phyloP scores from a whole-genome alignment of 2,888 invertebrate genomes.

The Drosophila meridiana region DNA sequence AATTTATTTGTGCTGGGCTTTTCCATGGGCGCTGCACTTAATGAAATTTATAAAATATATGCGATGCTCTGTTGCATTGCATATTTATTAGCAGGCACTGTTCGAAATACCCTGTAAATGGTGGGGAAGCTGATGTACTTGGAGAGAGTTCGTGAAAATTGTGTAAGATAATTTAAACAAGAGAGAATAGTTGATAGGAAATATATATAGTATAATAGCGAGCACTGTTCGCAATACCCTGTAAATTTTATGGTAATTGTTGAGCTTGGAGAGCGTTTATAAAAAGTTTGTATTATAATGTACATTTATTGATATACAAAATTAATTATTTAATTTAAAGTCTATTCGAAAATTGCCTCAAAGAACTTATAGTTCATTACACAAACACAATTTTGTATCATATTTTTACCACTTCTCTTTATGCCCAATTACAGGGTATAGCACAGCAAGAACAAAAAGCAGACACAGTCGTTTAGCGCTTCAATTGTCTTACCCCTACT shows the following conservation, averaged over 20 bases:
- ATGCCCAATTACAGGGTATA: not conserved
- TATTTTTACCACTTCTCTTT: no score
- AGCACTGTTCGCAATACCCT: no score
- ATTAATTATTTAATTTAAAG: no score
- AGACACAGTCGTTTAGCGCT: not conserved
- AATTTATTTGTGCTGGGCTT: slow-evolving; percentile 57
- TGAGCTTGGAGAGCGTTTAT: not conserved
- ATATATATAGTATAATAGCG: no score
- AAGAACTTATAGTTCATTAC: no score
- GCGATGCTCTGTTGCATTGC: slow-evolving; percentile 19
- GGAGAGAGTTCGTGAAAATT: no score
- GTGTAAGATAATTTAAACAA: no score
- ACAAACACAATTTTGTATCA: not conserved
- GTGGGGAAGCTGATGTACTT: not conserved
- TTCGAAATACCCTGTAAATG: not conserved
- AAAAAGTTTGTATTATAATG: no score
- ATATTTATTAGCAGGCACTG: slow-evolving; percentile 27
- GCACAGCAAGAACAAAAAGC: not conserved
- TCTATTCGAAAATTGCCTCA: no score
- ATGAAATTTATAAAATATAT: slow-evolving; percentile 61
- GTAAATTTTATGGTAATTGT: no score
- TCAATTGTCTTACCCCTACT: not conserved
- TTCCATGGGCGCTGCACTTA: slow-evolving; percentile 33
- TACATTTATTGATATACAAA: no score
- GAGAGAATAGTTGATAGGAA: no score